These are phyloP conservation scores for Hecatera dysodea DNA, from an alignment of 2,888 invertebrate genomes.

Conservation along the genomic window DNA sequence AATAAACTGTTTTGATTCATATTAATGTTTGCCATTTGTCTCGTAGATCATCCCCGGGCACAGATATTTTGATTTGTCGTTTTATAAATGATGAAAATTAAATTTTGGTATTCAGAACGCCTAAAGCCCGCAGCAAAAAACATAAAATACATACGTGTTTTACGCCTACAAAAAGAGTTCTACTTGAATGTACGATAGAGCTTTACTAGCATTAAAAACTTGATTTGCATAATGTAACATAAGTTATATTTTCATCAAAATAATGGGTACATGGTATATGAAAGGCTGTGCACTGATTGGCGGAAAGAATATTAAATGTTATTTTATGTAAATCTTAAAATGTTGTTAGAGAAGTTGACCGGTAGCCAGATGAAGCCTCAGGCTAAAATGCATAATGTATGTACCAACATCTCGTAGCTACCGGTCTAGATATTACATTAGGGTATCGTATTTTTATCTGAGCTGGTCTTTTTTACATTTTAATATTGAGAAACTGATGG, in stretches of 20 bases:
- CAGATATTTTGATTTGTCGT: constrained; percentile 61
- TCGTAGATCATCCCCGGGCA: constrained; percentile 66
- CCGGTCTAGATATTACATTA: constrained; percentile 57
- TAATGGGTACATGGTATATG: constrained; percentile 21
- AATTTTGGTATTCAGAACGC: constrained; percentile 20
- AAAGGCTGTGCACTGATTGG: constrained; percentile 44
- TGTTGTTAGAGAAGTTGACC: constrained; percentile 44
- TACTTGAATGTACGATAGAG: not conserved
- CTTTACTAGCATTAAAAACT: constrained; percentile 18
- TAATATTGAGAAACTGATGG: constrained; percentile 44
- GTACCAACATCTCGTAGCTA: constrained; percentile 52
- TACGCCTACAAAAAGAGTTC: constrained; percentile 7
- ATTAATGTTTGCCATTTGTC: constrained; percentile 86
- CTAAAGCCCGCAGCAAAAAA: constrained; percentile 15
- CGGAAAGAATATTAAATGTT: constrained; percentile 38
- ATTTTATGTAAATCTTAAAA: constrained; percentile 56
- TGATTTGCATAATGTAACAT: constrained; percentile 12
- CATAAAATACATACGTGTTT: constrained; percentile 16
- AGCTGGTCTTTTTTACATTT: constrained; percentile 41
- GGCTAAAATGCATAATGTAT: constrained; percentile 59
- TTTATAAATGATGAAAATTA: constrained; percentile 53
- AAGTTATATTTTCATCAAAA: constrained; percentile 20
- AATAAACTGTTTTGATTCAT: constrained; percentile 89
- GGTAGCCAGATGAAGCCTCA: constrained; percentile 62
- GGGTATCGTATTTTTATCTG: constrained; percentile 40